phyloP scores from a whole-genome alignment of 2,797 vertebrate species.

The Rallus crepitans region DNA sequence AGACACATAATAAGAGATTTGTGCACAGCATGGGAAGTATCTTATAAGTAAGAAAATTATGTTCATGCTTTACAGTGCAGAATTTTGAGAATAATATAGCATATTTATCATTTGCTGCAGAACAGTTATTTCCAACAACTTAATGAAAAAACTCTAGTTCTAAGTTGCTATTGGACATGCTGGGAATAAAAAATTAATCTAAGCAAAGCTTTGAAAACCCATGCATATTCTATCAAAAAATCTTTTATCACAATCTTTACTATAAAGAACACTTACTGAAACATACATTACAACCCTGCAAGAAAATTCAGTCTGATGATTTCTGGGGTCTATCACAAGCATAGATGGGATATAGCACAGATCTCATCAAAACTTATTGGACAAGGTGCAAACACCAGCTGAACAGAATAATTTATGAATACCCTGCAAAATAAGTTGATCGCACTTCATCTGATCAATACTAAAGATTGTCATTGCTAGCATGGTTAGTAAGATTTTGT shows the following conservation, averaged over 20 bases:
- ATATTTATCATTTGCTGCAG: background rate
- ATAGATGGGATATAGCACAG: background rate
- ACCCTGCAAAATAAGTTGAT: background rate
- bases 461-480: background rate
- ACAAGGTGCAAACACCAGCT: background rate
- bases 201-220: constrained; percentile 4
- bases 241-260: background rate
- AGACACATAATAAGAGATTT: constrained; percentile 53
- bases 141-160: constrained; percentile 32
- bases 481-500: background rate
- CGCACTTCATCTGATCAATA: background rate
- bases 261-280: background rate
- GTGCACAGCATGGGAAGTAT: constrained; percentile 59
- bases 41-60: constrained; percentile 66
- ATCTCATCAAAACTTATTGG: background rate
- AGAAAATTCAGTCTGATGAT: background rate
- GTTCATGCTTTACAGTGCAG: constrained; percentile 17
- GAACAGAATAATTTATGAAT: background rate
- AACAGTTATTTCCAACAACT: constrained; percentile 28
- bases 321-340: background rate
- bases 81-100: background rate
- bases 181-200: constrained; percentile 46
- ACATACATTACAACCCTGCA: background rate
- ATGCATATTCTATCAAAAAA: background rate
- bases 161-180: background rate